phyloP scores from a whole-genome alignment of 2,888 invertebrate genomes.

The Drosophila recens region DNA sequence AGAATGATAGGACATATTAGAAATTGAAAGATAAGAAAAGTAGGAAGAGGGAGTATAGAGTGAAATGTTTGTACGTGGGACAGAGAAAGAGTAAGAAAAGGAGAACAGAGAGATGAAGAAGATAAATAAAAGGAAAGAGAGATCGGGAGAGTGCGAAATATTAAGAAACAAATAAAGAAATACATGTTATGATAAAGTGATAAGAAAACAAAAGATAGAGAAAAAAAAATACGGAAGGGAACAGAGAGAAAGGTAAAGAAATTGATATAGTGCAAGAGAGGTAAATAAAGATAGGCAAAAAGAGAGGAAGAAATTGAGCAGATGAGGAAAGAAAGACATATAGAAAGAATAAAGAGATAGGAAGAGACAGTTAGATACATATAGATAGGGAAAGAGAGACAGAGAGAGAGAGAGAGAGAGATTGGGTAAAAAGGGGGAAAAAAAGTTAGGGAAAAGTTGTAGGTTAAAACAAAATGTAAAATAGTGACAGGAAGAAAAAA shows the following conservation, averaged over 20 bases:
- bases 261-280: too few species aligned
- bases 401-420: neutral
- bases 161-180: neutral
- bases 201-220: too few species aligned
- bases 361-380: neutral
- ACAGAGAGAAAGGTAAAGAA: too few species aligned
- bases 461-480: too few species aligned
- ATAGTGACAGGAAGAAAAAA: too few species aligned
- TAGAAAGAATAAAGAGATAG: neutral
- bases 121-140: neutral
- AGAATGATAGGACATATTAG: neutral
- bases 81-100: neutral
- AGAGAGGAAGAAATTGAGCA: neutral
- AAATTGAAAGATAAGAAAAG: neutral
- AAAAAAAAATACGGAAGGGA: too few species aligned
- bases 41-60: neutral
- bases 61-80: too few species aligned
- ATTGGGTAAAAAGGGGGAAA: neutral
- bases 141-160: too few species aligned
- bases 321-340: neutral
- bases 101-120: neutral
- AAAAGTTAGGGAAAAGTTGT: too few species aligned
- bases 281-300: neutral
- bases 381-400: too few species aligned
- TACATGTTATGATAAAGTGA: too few species aligned